Evolutionary conservation across 2,888 invertebrate species (phyloP), one percentile per base, ranked within the genome.

Genomic region (Panopea generosa): DNA sequence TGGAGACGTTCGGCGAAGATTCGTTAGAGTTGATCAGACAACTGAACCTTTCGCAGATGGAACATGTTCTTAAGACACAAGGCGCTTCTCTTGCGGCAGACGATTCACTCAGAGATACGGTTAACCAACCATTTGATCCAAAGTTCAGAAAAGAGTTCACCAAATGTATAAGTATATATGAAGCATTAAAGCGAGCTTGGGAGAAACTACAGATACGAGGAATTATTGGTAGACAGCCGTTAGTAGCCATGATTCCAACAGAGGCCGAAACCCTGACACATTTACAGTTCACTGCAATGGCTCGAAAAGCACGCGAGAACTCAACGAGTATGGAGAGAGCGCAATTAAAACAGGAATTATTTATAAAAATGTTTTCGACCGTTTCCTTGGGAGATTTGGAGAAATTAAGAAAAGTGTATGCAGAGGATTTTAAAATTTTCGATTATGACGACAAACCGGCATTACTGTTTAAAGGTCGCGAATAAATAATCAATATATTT

Each of bases 161-260:
- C 29, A 76, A 70, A 11, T 88, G 87, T 66, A 86, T 86, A 66
- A 63, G 77, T 7, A 77, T 82, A 65, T 43, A 73, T 14, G 77
- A 82, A 16, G 84, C 83, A 0, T 55, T 83, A 18, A 22, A 70
- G 14, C 26, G 85, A 22, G 70, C 84, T 0, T 88, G 88, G 88
- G 62, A 63, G 22, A 84, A 86, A 56, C 57, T 87, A 27, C 85
- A 87, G 62, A 81, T 85, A 3, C 69, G 85, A n/a, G 88, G 88
- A 7, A 50, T 88, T 2, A 63, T 88, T 11, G 70, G 77, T 2
- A 73, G 67, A 38, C 29, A 76, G 0, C 14, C 40, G 7, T 18
- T 18, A 0, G 61, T 83, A 14, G 79, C 83, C 6, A 66, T 75
- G 50, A 66, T 55, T 18, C 40, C 65, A 2, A 38, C 43, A 7